Evolutionary conservation across 2,888 invertebrate genomes (phyloP).

Genomic region (Dasysyrphus tricinctus): DNA sequence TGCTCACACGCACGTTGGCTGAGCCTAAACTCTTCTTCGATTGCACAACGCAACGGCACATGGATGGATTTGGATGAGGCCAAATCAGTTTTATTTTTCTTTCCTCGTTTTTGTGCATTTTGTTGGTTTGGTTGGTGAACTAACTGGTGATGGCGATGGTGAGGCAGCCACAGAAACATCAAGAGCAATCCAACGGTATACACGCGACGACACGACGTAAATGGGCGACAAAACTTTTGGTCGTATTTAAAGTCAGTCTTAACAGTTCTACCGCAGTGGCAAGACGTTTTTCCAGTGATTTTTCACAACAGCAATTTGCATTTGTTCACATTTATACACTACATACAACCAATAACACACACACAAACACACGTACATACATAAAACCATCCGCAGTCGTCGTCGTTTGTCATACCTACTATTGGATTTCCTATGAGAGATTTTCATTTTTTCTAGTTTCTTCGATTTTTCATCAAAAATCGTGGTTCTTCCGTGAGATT

Average conservation of each 20-base stretch:
- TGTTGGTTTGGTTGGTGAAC: constrained; percentile 38
- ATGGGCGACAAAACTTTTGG: constrained; percentile 62
- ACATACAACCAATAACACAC: constrained; percentile 3
- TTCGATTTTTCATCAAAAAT: constrained; percentile 54
- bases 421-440: constrained; percentile 28
- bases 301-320: constrained; percentile 53
- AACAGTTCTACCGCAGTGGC: constrained; percentile 81
- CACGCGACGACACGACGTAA: constrained; percentile 24
- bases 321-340: constrained; percentile 17
- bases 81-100: constrained; percentile 16
- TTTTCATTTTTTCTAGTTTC: constrained; percentile 43
- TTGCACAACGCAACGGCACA: constrained; percentile 22
- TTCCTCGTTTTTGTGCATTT: constrained; percentile 40
- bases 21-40: constrained; percentile 19
- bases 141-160: constrained; percentile 12
- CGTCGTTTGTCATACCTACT: constrained; percentile 12
- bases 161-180: constrained; percentile 27
- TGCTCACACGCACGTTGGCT: constrained; percentile 43
- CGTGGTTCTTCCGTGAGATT: constrained; percentile 60
- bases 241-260: constrained; percentile 77
- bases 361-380: background rate
- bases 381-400: background rate
- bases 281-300: constrained; percentile 78
- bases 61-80: constrained; percentile 17
- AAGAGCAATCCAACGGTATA: constrained; percentile 30